Evolutionary conservation across 1,140 invertebrate genomes (phyloP), one percentile per base, ranked within the genome.

Genomic region (Nasonia giraulti): DNA sequence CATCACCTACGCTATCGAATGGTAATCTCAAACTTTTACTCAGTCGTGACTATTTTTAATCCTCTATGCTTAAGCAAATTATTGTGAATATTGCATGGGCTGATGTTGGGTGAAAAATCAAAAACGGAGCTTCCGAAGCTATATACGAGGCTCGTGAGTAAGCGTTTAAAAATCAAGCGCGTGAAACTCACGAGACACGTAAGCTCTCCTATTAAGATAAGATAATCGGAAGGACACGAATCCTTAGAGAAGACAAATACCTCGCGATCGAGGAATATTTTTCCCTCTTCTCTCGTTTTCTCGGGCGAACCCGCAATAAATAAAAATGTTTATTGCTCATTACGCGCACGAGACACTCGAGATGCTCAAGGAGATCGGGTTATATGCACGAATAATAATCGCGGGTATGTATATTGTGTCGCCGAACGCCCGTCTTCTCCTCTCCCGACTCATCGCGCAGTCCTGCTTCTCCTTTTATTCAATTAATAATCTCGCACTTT

Each of bases 301-400:
- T 66, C 20, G n/a, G 14, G n/a, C 12, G 27, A 40, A 33, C 62
- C 11, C n/a, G 50, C 74, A 11, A 77, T 77, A 68, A 77, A 76
- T 77, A 77, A 77, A 83, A 83, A 68, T 83, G 33, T 83, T 83
- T 77, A 77, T 77, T 83, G 62, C 33, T 83, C 40, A 83, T 83
- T 84, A 33, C 31, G 20, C 55, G 55, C 14, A 69, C 44, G 11
- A 44, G 47, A 82, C n/a, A 20, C 71, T 2, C 27, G 31, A 17
- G 47, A 50, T 50, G 40, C 75, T 44, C 68, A 71, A 71, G 68
- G 68, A 31, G 27, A 71, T 71, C 68, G 27, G 14, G 23, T 44
- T 44, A 44, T 44, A 8, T 44, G 40, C 40, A 44, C 40, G 40
- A 44, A 44, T 44, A 44, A 44, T 44, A 44, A 44, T 44, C 40